Evolutionary conservation across 2,888 invertebrate species (phyloP).

Genomic region (Acleris holmiana): DNA sequence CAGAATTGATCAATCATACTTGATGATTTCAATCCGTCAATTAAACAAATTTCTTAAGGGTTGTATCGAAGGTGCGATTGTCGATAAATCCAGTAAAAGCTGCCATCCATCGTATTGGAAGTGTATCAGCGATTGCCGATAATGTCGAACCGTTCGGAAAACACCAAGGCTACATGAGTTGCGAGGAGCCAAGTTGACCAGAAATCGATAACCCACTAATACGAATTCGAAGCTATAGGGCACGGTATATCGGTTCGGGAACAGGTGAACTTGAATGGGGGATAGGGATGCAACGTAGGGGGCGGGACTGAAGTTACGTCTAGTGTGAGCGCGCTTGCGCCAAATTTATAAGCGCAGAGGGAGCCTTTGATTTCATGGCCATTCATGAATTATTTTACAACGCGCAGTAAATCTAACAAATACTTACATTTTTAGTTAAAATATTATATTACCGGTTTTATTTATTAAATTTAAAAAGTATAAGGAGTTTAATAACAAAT

Average conservation of each 20-base stretch:
- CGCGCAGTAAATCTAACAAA: no score
- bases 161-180: constrained; percentile 75
- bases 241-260: constrained; percentile 65
- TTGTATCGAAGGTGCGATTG: constrained; percentile 38
- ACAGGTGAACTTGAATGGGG: constrained; percentile 63
- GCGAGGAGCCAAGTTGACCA: constrained; percentile 70
- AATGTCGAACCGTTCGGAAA: constrained; percentile 84
- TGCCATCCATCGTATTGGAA: constrained; percentile 57
- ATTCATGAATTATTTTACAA: neutral
- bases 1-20: no score
- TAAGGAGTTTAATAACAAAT: no score
- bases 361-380: neutral
- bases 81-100: constrained; percentile 48
- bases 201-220: constrained; percentile 82
- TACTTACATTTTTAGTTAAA: no score
- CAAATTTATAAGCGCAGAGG: constrained; percentile 47
- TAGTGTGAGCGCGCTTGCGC: constrained; percentile 64
- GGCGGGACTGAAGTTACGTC: constrained; percentile 47
- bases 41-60: constrained; percentile 1
- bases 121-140: constrained; percentile 82
- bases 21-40: neutral
- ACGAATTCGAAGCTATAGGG: constrained; percentile 71
- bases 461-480: no score
- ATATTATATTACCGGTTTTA: no score
- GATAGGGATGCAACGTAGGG: constrained; percentile 54